Evolutionary conservation across 2,113 vertebrate species (phyloP), one percentile per base, ranked within the genome.

Genomic region (Xerus inauris): DNA sequence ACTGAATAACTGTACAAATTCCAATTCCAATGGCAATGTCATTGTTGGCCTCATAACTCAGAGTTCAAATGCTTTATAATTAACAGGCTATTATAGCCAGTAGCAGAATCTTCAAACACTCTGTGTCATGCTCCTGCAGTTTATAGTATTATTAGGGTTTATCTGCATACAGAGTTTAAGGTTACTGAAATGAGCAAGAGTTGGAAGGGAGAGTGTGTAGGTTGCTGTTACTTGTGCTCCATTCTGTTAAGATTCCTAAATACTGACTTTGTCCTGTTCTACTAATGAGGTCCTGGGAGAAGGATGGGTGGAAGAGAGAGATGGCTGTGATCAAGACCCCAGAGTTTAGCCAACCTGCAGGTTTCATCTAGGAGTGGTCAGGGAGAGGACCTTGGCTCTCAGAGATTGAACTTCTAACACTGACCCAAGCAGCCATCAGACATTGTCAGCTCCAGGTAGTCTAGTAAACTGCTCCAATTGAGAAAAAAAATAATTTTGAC

Each of bases 1-100:
- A 24, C 40, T 62, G 12, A 47, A 30, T 47, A 47, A 47, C 10
- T 20, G 20, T 26, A n/a, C 8, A 14, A 72, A 73, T 83, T 83
- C 35, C 26, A 64, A 64, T 28, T 1, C 3, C 0, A 64, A 20
- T 12, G 42, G 69, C 2, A 38, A 8, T 1, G 1, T 65, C 26
- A 26, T 17, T 51, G 51, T 17, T 35, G 13, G 32, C 26, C 17
- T 12, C 57, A 26, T 17, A 10, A 65, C 35, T 14, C 7, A 64
- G 5, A 72, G 49, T 64, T 47, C 38, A 45, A 14, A 22, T 38
- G 9, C 3, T 3, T n/a, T 62, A 35, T 9, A n/a, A 62, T 14
- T n/a, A 26, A 82, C 10, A 30, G 19, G 35, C 6, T 20, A 26
- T 3, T 47, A 40, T 80, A 10, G 28, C 28, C 51, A 32, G 67